Conservation (phyloP, 2,888 invertebrate species). For the Agrotis clavis region DNA sequence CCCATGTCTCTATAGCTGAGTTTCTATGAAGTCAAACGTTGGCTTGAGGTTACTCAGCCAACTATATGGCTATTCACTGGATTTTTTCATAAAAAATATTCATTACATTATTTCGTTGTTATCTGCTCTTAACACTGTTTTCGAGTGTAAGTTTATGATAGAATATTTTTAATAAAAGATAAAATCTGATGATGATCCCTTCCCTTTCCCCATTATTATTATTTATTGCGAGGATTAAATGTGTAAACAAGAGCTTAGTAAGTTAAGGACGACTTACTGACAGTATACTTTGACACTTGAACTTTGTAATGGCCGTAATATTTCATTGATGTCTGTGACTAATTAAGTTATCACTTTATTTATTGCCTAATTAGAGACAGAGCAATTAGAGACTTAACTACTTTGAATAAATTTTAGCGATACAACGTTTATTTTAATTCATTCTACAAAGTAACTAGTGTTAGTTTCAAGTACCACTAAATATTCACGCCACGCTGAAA, state of each 20-base stretch:
- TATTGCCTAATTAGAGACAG: conserved; percentile 27
- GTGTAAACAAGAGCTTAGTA: conserved; percentile 37
- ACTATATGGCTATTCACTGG: conserved; percentile 20
- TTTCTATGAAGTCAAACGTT: conserved; percentile 61
- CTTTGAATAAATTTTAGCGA: conserved; percentile 23
- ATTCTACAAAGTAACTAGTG: conserved; percentile 12
- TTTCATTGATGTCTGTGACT: conserved; percentile 44
- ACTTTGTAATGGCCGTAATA: conserved; percentile 39
- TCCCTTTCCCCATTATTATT: conserved; percentile 17
- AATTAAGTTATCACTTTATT: conserved; percentile 51
- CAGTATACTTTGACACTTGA: conserved; percentile 25
- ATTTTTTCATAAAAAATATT: conserved; percentile 41
- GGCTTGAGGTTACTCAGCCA: conserved; percentile 46
- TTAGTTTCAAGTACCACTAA: conserved; percentile 12
- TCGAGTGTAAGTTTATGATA: conserved; percentile 21
- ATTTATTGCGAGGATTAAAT: conserved; percentile 43
- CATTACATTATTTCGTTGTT: conserved; percentile 31
- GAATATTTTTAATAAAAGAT: conserved; percentile 46
- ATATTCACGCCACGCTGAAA: conserved; percentile 10
- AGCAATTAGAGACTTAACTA: conserved; percentile 29
- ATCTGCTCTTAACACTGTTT: conserved; percentile 42
- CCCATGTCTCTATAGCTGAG: conserved; percentile 38
- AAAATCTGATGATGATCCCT: conserved; percentile 25
- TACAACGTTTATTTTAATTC: conserved; percentile 7
- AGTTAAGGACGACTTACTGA: conserved; percentile 16